These are phyloP conservation scores for Brachionus sp. DNA, from an alignment of 1,140 invertebrate species.

Conservation along the genomic window DNA sequence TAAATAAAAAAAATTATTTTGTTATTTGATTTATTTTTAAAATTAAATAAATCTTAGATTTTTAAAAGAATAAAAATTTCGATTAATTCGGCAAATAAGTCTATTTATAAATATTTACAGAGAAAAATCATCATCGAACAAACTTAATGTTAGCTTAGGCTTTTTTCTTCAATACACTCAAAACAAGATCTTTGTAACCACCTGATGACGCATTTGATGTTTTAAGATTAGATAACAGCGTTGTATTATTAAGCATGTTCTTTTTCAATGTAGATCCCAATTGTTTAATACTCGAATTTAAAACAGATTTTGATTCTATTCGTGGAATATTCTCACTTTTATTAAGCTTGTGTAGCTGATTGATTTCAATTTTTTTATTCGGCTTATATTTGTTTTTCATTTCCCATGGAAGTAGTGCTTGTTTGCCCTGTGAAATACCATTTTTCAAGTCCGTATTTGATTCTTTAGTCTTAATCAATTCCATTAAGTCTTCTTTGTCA, in stretches of 20 bases:
- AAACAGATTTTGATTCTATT: not conserved
- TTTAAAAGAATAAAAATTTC: not conserved
- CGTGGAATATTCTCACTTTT: not conserved
- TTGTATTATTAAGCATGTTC: not conserved
- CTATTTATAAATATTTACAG: not conserved
- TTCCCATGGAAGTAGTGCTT: not conserved
- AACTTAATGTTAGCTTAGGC: not conserved
- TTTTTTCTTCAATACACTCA: slow-evolving; percentile 24
- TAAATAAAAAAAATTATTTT: not conserved
- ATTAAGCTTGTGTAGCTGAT: not conserved
- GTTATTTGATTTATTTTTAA: no score
- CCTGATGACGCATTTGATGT: not conserved
- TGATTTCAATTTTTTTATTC: not conserved
- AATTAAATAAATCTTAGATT: no score
- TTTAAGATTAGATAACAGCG: not conserved
- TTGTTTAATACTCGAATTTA: not conserved
- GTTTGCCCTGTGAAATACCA: no score
- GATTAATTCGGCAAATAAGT: not conserved
- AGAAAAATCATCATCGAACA: not conserved
- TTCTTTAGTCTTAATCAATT: not conserved
- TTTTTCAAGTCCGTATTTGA: not conserved
- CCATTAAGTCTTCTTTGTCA: not conserved
- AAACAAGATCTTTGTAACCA: slow-evolving; percentile 19
- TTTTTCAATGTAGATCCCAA: not conserved
- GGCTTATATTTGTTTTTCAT: not conserved